Evolutionary conservation across 1,140 invertebrate genomes (phyloP).

Genomic region (Pogonomyrmex californicus): DNA sequence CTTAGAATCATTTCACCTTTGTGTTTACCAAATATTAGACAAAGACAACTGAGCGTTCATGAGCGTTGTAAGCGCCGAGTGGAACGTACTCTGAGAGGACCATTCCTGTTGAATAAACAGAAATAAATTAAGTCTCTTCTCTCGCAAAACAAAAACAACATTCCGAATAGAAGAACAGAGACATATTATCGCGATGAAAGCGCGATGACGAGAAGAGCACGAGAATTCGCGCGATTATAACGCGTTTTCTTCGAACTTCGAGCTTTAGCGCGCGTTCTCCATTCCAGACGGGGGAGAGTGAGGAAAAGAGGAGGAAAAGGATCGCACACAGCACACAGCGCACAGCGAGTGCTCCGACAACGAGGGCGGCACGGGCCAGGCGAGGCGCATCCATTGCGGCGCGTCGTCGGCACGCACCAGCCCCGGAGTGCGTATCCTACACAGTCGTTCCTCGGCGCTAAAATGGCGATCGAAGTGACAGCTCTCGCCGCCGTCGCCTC

Average conservation of each 20-base stretch:
- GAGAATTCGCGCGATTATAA: neutral
- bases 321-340: neutral
- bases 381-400: constrained; percentile 71
- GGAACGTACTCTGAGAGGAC: too few species aligned
- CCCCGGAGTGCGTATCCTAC: constrained; percentile 81
- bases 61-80: too few species aligned
- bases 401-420: constrained; percentile 72
- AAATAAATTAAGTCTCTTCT: neutral
- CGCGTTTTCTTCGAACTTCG: constrained; percentile 8
- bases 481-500: constrained; percentile 75
- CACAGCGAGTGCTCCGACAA: constrained; percentile 28
- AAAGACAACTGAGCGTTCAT: too few species aligned
- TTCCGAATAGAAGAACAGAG: neutral
- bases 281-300: neutral
- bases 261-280: constrained; percentile 11
- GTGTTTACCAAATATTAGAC: too few species aligned
- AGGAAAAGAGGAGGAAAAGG: neutral
- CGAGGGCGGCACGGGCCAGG: constrained; percentile 61
- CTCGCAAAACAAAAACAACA: neutral
- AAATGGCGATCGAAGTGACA: constrained; percentile 87
- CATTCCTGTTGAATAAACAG: neutral
- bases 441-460: constrained; percentile 80
- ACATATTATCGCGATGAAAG: neutral
- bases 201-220: neutral
- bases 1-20: too few species aligned